phyloP scores from a whole-genome alignment of 2,888 invertebrate genomes.

The Drosophila tanythrix region DNA sequence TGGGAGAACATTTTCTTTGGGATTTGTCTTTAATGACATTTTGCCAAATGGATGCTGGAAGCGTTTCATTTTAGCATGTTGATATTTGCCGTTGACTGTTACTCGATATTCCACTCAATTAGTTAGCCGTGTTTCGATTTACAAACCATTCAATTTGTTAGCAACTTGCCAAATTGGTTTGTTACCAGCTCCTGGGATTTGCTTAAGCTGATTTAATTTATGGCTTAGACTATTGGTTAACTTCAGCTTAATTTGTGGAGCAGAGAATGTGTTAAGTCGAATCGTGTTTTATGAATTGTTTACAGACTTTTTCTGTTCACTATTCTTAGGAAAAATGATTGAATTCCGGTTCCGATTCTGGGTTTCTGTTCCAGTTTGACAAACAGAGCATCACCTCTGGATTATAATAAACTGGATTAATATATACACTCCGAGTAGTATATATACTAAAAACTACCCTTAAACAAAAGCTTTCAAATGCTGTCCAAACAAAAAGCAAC shows the following conservation, averaged over 20 bases:
- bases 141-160: not conserved
- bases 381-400: not conserved
- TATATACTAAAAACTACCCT: not conserved
- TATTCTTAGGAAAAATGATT: not conserved
- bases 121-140: not conserved
- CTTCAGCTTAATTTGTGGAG: not conserved
- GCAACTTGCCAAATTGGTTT: not conserved
- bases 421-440: too few relatives aligned
- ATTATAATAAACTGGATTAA: not conserved
- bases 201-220: not conserved
- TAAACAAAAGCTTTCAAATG: not conserved
- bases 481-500: not conserved
- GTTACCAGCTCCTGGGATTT: not conserved
- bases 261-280: not conserved
- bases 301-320: not conserved
- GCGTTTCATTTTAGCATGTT: slow-evolving; percentile 1
- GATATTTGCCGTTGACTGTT: not conserved
- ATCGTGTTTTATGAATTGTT: not conserved
- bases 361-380: too few relatives aligned
- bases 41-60: slow-evolving; percentile 42
- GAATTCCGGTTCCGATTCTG: not conserved
- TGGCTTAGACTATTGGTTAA: not conserved
- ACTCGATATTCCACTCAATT: slow-evolving; percentile 1
- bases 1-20: not conserved
- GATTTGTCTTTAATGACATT: slow-evolving; percentile 9